Evolutionary conservation across 2,797 vertebrate genomes (phyloP).

Genomic region (Tokudaia muenninki): DNA sequence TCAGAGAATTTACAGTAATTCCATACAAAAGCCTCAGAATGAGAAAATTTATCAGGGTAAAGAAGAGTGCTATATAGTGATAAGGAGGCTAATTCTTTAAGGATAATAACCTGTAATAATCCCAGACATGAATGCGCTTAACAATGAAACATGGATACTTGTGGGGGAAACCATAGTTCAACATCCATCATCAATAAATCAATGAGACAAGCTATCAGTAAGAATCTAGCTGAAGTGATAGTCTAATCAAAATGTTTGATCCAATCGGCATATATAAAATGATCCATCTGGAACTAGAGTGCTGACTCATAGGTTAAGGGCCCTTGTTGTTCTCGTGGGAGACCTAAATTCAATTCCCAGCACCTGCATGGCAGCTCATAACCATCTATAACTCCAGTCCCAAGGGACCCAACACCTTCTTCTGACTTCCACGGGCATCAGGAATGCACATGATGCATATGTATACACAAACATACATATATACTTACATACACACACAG

Average conservation of each 20-base stretch:
- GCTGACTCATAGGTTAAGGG: not conserved
- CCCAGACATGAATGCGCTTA: not conserved
- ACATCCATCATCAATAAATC: not conserved
- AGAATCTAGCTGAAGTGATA: not conserved
- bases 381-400: not conserved
- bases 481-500: too few species aligned
- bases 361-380: not conserved
- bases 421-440: not conserved
- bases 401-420: not conserved
- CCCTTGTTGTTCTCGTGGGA: not conserved
- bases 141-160: not conserved
- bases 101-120: not conserved
- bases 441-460: not conserved
- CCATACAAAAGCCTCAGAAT: conserved; percentile 11
- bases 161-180: not conserved
- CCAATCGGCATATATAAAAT: not conserved
- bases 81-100: not conserved
- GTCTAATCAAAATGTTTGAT: not conserved
- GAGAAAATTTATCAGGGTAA: not conserved
- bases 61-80: not conserved
- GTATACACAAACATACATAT: too few species aligned
- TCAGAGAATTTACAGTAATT: not conserved
- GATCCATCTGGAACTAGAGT: not conserved
- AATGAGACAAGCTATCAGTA: not conserved
- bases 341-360: not conserved